Conservation (phyloP, 1,140 invertebrate genomes). For the Lepidostoma basale region DNA sequence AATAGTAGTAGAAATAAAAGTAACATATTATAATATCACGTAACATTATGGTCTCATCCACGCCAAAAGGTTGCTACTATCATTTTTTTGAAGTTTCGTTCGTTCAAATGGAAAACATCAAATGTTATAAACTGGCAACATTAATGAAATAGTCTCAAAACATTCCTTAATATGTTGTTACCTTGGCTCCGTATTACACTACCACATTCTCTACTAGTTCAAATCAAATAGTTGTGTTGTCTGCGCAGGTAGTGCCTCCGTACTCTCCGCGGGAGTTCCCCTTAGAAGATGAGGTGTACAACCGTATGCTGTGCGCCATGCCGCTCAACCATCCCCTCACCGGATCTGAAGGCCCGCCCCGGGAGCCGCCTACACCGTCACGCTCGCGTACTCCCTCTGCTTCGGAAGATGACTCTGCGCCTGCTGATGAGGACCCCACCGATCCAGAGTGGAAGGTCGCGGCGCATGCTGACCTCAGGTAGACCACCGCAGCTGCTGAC, state of each 20-base stretch:
- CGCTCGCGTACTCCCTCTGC: conserved; percentile 43
- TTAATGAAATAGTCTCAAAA: too few relatives aligned
- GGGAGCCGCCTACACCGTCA: neutral
- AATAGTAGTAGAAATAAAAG: too few relatives aligned
- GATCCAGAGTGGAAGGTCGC: conserved; percentile 78
- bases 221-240: too few relatives aligned
- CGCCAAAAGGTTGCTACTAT: too few relatives aligned
- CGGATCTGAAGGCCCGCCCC: conserved; percentile 47
- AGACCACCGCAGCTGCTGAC: neutral
- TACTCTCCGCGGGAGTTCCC: conserved; percentile 79
- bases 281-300: conserved; percentile 70
- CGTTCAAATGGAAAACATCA: too few relatives aligned
- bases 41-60: too few relatives aligned
- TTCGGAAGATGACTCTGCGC: conserved; percentile 47
- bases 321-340: conserved; percentile 64
- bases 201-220: too few relatives aligned
- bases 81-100: too few relatives aligned
- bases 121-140: too few relatives aligned
- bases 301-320: conserved; percentile 73
- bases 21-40: too few relatives aligned
- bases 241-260: conserved; percentile 62
- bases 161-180: too few relatives aligned
- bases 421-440: conserved; percentile 75
- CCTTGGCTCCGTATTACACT: too few relatives aligned
- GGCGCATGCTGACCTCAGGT: conserved; percentile 48